These are phyloP conservation scores for Pristionchus fissidentatus DNA, from an alignment of 2,888 invertebrate genomes.

Conservation along the genomic window DNA sequence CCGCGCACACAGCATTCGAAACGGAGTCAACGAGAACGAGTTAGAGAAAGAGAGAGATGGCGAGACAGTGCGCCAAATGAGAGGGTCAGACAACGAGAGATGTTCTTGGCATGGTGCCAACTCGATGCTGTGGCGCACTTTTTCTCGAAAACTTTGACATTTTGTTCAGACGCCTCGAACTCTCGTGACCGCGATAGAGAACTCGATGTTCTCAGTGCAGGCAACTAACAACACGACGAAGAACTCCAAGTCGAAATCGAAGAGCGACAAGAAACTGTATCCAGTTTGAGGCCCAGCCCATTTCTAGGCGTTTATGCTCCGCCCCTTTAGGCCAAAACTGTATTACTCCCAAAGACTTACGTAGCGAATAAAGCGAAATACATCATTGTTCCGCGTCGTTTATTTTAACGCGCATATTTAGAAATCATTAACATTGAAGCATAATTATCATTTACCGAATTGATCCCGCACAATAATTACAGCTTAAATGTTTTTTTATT, in stretches of 20 bases:
- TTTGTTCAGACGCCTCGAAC: constrained; percentile 39
- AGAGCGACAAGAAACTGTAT: constrained; percentile 26
- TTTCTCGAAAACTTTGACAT: not conserved
- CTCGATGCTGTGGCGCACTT: constrained; percentile 32
- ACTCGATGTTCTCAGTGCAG: constrained; percentile 22
- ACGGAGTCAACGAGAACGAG: no score
- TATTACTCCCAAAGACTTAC: constrained; percentile 11
- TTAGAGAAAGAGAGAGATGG: no score
- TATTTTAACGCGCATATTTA: no score
- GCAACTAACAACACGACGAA: not conserved
- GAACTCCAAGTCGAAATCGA: not conserved
- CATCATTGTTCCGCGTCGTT: no score
- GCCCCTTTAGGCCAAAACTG: not conserved
- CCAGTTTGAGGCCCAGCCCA: constrained; percentile 17
- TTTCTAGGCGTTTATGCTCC: constrained; percentile 6
- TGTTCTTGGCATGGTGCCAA: no score
- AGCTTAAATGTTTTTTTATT: no score
- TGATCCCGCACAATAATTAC: no score
- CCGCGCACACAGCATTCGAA: not conserved
- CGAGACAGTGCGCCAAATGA: not conserved
- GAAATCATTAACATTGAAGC: no score
- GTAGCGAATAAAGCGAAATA: constrained; percentile 17
- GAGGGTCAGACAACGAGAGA: no score
- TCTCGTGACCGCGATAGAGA: constrained; percentile 13
- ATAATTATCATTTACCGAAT: no score